Evolutionary conservation across 2,797 vertebrate genomes (phyloP).

Genomic region (Onychomys arenicola): DNA sequence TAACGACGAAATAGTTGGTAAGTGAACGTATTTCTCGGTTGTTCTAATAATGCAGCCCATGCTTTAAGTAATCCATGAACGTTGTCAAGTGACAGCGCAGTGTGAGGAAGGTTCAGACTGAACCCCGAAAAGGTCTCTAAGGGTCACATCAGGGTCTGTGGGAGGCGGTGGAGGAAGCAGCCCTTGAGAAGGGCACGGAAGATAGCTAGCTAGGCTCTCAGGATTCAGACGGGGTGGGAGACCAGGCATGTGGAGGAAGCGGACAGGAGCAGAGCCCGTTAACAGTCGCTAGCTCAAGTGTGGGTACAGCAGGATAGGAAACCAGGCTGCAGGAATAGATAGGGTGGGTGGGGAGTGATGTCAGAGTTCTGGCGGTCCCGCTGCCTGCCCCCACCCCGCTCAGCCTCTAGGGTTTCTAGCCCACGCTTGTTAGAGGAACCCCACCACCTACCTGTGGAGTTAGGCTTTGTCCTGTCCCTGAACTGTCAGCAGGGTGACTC

Average conservation of each 20-base stretch:
- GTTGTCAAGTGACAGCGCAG: not conserved
- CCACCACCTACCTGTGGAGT: not conserved
- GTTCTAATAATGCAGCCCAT: slow-evolving; percentile 18
- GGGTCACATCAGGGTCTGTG: not conserved
- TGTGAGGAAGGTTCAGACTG: not conserved
- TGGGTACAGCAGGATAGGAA: slow-evolving; percentile 20
- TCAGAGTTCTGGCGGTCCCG: not conserved
- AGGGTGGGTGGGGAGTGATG: not conserved
- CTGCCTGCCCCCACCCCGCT: not conserved
- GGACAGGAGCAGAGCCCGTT: not conserved
- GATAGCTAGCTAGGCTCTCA: slow-evolving; percentile 1
- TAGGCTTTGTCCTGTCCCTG: not conserved
- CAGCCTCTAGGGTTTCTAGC: not conserved
- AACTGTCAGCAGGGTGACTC: not conserved
- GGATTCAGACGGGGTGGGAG: not conserved
- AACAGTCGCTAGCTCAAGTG: not conserved
- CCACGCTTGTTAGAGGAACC: not conserved
- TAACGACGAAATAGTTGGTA: not conserved
- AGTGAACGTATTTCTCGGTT: not conserved
- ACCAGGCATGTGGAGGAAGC: not conserved
- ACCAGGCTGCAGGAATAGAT: slow-evolving; percentile 28
- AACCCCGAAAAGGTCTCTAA: not conserved
- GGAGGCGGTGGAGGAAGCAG: not conserved
- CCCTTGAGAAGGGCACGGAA: not conserved
- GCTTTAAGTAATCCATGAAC: not conserved